phyloP scores from a whole-genome alignment of 2,113 vertebrate species.

The Passer montanus region DNA sequence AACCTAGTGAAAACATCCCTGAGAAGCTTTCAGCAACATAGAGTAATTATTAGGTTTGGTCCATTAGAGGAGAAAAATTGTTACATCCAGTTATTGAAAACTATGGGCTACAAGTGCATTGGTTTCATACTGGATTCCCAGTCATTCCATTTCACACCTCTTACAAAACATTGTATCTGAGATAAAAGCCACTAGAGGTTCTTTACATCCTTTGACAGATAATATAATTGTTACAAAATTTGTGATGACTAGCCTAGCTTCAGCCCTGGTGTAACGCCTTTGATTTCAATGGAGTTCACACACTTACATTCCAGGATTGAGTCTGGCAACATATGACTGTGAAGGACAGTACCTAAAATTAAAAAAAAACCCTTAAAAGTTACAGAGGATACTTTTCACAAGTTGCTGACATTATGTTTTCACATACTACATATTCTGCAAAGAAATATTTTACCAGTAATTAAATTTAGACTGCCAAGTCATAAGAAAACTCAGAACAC shows the following conservation, averaged over 20 bases:
- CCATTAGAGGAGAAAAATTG: neutral
- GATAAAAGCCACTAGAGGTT: neutral
- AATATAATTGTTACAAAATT: neutral
- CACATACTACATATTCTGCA: constrained; percentile 24
- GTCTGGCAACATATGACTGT: neutral
- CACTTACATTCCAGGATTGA: neutral
- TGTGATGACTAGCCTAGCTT: neutral
- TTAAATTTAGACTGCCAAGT: constrained; percentile 30
- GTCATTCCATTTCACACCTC: neutral
- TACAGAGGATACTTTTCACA: neutral
- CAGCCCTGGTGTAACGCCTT: neutral
- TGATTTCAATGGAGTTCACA: neutral
- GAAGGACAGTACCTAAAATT: neutral
- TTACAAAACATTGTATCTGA: neutral
- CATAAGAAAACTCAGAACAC: constrained; percentile 27
- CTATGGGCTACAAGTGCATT: neutral
- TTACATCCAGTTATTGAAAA: neutral
- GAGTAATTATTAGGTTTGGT: constrained; percentile 7
- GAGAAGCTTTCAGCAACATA: constrained; percentile 28
- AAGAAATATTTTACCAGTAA: constrained; percentile 65
- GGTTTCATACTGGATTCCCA: neutral
- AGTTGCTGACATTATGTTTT: neutral
- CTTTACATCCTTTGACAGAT: neutral
- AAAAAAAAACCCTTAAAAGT: neutral
- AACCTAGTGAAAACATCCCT: constrained; percentile 43